phyloP scores from a whole-genome alignment of 2,113 vertebrate species.

The Neogale vison region DNA sequence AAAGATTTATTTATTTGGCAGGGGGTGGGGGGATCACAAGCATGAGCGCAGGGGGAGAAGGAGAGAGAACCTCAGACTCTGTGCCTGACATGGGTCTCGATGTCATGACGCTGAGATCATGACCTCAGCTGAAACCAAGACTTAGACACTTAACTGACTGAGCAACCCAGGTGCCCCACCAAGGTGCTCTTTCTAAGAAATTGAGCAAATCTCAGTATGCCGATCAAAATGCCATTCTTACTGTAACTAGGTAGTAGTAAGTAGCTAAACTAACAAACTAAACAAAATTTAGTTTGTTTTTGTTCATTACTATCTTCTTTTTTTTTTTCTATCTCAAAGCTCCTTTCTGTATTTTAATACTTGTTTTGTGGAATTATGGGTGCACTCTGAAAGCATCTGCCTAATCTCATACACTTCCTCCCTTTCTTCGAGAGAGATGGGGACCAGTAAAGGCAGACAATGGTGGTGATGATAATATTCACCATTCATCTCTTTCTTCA shows the following conservation, averaged over 20 bases:
- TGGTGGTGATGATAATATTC: background rate
- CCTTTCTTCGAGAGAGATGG: background rate
- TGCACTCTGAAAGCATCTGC: background rate
- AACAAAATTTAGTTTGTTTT: background rate
- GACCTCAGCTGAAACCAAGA: background rate
- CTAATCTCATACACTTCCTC: background rate
- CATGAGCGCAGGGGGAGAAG: background rate
- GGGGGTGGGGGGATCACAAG: background rate
- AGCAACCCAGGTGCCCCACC: background rate
- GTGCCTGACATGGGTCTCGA: background rate
- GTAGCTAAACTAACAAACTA: background rate
- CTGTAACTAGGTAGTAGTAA: background rate
- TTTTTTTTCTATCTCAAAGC: background rate
- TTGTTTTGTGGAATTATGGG: background rate
- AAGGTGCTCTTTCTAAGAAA: background rate
- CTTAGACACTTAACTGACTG: background rate
- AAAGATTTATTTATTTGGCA: background rate
- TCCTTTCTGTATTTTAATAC: background rate
- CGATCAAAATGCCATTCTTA: background rate
- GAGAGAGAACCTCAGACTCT: background rate
- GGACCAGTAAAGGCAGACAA: background rate
- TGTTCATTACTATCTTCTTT: background rate
- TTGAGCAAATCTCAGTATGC: background rate
- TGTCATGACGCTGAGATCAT: background rate
- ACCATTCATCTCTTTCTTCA: background rate